Percentiles rank a stretch among this genome's conserved stretches.
These are phyloP conservation scores for Austrofundulus limnaeus DNA, from an alignment of 2,113 vertebrate species.

Conservation along the genomic window DNA sequence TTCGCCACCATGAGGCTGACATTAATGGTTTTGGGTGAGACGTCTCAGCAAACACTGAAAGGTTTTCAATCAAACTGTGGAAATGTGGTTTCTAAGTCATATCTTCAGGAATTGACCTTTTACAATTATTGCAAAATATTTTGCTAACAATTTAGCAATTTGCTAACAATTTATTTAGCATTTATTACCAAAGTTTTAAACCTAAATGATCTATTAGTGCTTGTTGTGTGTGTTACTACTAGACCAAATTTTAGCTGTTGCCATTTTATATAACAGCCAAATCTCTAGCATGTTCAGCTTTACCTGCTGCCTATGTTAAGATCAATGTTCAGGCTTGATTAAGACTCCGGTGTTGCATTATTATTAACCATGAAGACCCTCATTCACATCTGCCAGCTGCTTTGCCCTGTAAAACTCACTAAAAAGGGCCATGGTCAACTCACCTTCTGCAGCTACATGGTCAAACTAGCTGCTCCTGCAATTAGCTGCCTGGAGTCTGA, in stretches of 20 bases:
- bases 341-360: no score
- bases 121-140: not conserved
- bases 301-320: no score
- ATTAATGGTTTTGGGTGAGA: not conserved
- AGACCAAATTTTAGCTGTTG: no score
- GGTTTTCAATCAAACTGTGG: not conserved
- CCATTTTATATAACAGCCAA: no score
- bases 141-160: no score
- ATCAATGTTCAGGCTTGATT: no score
- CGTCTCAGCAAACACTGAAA: not conserved
- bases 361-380: no score
- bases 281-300: no score
- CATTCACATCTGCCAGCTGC: not conserved
- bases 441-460: not conserved
- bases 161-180: no score
- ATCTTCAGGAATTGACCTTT: not conserved
- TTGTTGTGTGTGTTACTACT: no score
- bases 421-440: not conserved
- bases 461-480: not conserved
- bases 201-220: no score
- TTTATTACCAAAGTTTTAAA: no score
- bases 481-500: conserved; percentile 1
- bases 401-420: not conserved
- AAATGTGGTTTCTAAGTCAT: not conserved
- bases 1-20: not conserved